Evolutionary conservation across 2,888 invertebrate genomes (phyloP), one percentile per base, ranked within the genome.

Genomic region (Anticlea derivata): DNA sequence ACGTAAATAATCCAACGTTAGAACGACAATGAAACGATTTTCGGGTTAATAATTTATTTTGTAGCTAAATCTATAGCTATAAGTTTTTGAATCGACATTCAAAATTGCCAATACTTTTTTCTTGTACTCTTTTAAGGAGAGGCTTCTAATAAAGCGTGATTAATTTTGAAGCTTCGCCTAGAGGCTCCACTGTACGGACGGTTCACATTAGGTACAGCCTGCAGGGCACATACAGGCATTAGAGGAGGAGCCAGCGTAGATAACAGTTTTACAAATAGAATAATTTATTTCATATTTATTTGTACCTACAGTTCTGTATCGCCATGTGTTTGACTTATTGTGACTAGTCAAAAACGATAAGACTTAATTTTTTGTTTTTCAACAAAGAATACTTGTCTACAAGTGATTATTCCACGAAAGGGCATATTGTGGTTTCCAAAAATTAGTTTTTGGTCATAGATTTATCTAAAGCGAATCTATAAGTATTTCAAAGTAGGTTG

Each of bases 121-220:
- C n/a, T 38, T 10, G 23, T 33, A 33, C 24, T 13, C 65, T 58
- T 70, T 68, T 68, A 72, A 71, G 73, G 75, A 73, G 75, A 69
- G 68, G 65, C 63, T 68, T 63, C 70, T 78, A 75, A 78, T 78
- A 70, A 60, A 66, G 66, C 70, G 67, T 76, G 76, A 80, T 77
- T 77, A 76, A 78, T 79, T 75, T 69, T 70, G 60, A 66, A 68
- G 65, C 66, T 64, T 65, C 58, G 71, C 75, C 70, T 49, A 54
- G 55, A 65, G 73, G 72, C 65, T 39, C 38, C 24, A 57, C 38
- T 41, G 24, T 37, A 43, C 37, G 44, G 66, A 66, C 68, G 65
- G 67, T 61, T 63, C 62, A 60, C 63, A 70, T 66, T 70, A 70
- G 66, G 63, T 61, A 62, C 57, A 56, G 70, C 47, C 72, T 68